phyloP scores from a whole-genome alignment of 2,113 vertebrate species.

The Silurus asotus region DNA sequence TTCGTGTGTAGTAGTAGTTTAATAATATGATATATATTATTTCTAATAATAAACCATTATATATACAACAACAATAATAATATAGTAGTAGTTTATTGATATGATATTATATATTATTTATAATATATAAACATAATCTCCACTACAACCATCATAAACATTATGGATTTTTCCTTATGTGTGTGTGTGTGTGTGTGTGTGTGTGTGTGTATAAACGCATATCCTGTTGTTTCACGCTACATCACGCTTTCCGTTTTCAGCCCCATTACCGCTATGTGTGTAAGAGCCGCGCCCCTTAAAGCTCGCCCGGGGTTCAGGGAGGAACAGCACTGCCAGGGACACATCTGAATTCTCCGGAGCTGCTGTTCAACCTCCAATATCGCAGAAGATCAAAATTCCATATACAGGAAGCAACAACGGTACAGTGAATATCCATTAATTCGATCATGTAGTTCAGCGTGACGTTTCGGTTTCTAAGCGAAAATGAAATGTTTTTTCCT shows the following conservation, averaged over 20 bases:
- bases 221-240: too few relatives aligned
- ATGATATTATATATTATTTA: too few relatives aligned
- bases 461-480: background rate
- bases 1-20: too few relatives aligned
- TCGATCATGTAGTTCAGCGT: background rate
- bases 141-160: too few relatives aligned
- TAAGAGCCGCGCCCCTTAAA: background rate
- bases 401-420: constrained; percentile 11
- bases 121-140: too few relatives aligned
- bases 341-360: background rate
- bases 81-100: too few relatives aligned
- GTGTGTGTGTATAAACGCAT: too few relatives aligned
- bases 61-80: too few relatives aligned
- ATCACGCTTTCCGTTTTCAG: background rate
- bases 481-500: background rate
- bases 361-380: background rate
- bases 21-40: too few relatives aligned
- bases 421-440: background rate
- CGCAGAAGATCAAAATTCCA: background rate
- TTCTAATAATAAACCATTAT: too few relatives aligned
- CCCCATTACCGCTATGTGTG: background rate
- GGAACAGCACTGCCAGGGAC: background rate
- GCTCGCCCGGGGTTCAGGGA: background rate
- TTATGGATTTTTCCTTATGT: too few relatives aligned
- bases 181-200: too few relatives aligned